Percentiles rank a stretch among this genome's conserved stretches.
Evolutionary conservation across 2,113 vertebrate genomes (phyloP).

Genomic region (Ceyx cyanopectus): DNA sequence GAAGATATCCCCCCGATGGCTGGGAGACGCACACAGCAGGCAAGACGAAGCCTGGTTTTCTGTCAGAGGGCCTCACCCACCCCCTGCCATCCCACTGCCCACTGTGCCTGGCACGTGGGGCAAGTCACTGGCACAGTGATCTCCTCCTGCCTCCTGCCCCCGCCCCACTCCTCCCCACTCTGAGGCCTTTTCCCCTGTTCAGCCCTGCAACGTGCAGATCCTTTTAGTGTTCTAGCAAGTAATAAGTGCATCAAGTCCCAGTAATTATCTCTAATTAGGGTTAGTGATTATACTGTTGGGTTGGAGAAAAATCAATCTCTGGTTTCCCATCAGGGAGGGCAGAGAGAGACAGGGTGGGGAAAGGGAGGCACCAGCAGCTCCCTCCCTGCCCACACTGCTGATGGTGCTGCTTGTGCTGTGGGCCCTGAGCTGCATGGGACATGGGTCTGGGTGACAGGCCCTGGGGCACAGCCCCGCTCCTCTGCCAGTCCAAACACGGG

Average conservation of each 20-base stretch:
- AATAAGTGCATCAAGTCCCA: slow-evolving; percentile 95
- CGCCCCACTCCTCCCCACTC: background rate
- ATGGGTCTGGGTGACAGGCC: accelerated
- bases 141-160: background rate
- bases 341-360: slow-evolving; percentile 73
- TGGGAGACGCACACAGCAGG: accelerated
- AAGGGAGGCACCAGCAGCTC: slow-evolving; percentile 54
- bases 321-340: slow-evolving; percentile 86
- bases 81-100: accelerated
- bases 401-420: background rate
- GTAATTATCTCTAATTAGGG: slow-evolving; percentile 99
- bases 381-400: background rate
- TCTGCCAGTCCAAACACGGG: accelerated
- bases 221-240: slow-evolving; percentile 88
- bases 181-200: background rate
- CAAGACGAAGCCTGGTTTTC: background rate
- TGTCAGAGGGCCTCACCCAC: background rate
- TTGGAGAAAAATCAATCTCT: slow-evolving; percentile 93
- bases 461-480: accelerated
- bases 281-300: slow-evolving; percentile 98
- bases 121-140: background rate
- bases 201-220: slow-evolving; percentile 63
- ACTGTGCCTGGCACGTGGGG: background rate
- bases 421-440: background rate
- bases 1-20: background rate